phyloP scores from a whole-genome alignment of 2,888 invertebrate genomes.

The Temnothorax unifasciatus region DNA sequence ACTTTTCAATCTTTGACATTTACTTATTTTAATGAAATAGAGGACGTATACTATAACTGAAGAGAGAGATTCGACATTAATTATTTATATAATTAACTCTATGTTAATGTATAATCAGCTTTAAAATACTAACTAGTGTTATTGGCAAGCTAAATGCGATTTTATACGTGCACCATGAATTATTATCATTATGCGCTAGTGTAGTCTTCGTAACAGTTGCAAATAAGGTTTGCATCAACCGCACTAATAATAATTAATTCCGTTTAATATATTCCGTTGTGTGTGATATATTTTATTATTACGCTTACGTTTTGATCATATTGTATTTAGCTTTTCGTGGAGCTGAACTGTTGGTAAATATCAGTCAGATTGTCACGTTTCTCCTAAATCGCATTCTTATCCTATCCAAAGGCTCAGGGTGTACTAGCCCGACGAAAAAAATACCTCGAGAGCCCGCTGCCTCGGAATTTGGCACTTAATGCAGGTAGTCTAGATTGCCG shows the following conservation, averaged over 20 bases:
- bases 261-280: conserved; percentile 11
- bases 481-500: conserved; percentile 49
- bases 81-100: conserved; percentile 43
- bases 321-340: not conserved
- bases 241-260: conserved; percentile 33
- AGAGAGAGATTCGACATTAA: conserved; percentile 28
- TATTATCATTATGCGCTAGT: conserved; percentile 18
- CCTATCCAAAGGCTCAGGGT: conserved; percentile 18
- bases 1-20: not conserved
- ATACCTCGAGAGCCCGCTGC: not conserved
- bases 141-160: conserved; percentile 40
- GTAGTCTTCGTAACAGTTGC: not conserved
- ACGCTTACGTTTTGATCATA: not conserved
- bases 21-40: not conserved
- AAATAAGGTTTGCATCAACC: conserved; percentile 16
- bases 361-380: no score
- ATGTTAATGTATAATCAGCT: conserved; percentile 17
- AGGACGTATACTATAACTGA: not conserved
- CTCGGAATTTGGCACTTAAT: conserved; percentile 44
- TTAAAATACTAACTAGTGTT: conserved; percentile 32
- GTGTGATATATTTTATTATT: not conserved
- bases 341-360: not conserved
- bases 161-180: conserved; percentile 12
- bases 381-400: conserved; percentile 19
- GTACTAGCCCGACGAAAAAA: conserved; percentile 10